These are phyloP conservation scores for Serilophus lunatus DNA, from an alignment of 2,113 vertebrate species.

Conservation along the genomic window DNA sequence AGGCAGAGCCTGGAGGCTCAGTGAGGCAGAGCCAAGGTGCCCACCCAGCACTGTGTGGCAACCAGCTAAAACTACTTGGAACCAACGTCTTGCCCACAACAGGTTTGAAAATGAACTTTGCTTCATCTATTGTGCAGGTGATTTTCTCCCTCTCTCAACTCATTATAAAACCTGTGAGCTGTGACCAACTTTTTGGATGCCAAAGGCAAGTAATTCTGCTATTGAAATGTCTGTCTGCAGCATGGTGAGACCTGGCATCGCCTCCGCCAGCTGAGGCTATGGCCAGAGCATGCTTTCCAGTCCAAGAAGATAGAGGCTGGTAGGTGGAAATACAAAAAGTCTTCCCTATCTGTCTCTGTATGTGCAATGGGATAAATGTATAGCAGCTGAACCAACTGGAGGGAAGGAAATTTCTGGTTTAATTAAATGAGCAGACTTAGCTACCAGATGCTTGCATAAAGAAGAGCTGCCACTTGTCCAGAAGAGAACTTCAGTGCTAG, in stretches of 20 bases:
- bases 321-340: neutral
- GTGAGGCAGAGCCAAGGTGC: neutral
- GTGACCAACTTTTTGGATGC: neutral
- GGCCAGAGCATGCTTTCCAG: neutral
- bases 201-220: neutral
- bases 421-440: constrained; percentile 4
- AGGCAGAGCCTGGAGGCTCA: neutral
- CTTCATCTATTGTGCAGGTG: neutral
- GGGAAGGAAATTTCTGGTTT: neutral
- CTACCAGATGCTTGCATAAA: neutral
- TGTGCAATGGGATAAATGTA: neutral
- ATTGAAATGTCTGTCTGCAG: neutral
- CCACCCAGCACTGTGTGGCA: neutral
- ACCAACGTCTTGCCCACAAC: neutral
- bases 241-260: accelerated
- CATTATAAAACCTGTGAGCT: neutral
- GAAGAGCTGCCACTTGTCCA: neutral
- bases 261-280: neutral
- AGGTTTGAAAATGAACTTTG: neutral
- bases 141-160: neutral
- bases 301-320: neutral
- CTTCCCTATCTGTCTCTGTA: neutral
- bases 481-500: neutral
- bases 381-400: neutral
- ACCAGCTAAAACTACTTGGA: neutral